A percentile compares a stretch with the other conserved stretches of the same genome.
Conservation (phyloP, 1,140 invertebrate species). For the Arion vulgaris region DNA sequence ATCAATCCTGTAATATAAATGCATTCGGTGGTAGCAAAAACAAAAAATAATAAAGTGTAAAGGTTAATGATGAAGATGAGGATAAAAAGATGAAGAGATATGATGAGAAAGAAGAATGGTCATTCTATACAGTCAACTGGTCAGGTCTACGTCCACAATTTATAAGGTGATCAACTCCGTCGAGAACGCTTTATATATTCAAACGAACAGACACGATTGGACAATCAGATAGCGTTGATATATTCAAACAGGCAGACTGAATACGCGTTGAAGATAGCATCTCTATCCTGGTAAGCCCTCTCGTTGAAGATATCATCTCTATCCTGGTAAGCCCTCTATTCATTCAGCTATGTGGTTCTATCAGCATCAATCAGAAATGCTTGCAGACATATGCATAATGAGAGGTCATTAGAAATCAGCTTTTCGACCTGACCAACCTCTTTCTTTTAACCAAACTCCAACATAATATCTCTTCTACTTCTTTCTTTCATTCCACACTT, state of each 20-base stretch:
- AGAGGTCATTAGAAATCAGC: constrained; percentile 20
- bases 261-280: neutral
- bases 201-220: neutral
- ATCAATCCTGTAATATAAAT: too few relatives aligned
- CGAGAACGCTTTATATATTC: neutral
- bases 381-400: constrained; percentile 33
- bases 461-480: too few relatives aligned
- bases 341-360: neutral
- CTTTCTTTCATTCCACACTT: too few relatives aligned
- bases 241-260: neutral
- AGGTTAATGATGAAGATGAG: too few relatives aligned
- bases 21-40: too few relatives aligned
- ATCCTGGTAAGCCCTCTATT: neutral
- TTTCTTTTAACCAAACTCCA: neutral
- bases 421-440: neutral
- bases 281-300: constrained; percentile 1
- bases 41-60: too few relatives aligned
- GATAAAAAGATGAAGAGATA: too few relatives aligned
- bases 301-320: constrained; percentile 12
- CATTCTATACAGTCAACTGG: too few relatives aligned
- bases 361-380: constrained; percentile 21
- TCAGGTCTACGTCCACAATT: too few relatives aligned
- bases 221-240: too few relatives aligned
- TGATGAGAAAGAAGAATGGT: too few relatives aligned
- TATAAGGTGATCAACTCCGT: neutral